Evolutionary conservation across 2,888 invertebrate species (phyloP).

Genomic region (Chymomyza procnemis): DNA sequence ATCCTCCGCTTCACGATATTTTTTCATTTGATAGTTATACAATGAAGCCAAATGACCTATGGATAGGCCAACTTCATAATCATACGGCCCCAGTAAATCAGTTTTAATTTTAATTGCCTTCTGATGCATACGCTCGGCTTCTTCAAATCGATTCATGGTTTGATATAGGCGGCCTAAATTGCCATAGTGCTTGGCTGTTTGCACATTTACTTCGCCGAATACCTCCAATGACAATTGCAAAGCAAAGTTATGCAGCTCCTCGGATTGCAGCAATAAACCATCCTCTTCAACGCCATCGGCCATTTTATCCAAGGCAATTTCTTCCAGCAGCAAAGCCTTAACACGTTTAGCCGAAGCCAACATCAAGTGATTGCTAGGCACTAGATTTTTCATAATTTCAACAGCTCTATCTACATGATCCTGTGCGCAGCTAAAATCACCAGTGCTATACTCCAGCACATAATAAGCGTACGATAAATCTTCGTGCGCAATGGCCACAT

Average conservation of each 20-base stretch:
- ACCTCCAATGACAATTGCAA: constrained; percentile 87
- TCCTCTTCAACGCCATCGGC: constrained; percentile 80
- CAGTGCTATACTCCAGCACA: constrained; percentile 93
- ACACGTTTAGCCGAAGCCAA: constrained; percentile 93
- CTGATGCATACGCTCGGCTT: constrained; percentile 94
- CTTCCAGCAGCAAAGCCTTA: constrained; percentile 94
- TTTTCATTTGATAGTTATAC: constrained; percentile 96
- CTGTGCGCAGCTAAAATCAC: constrained; percentile 89
- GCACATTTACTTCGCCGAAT: constrained; percentile 95
- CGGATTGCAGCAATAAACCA: constrained; percentile 87
- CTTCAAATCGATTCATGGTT: constrained; percentile 92
- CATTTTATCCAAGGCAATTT: constrained; percentile 91
- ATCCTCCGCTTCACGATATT: constrained; percentile 90
- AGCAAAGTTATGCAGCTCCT: constrained; percentile 90
- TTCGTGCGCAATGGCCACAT: constrained; percentile 93
- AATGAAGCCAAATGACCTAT: constrained; percentile 95
- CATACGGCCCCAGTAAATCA: constrained; percentile 88
- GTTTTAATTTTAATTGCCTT: constrained; percentile 96
- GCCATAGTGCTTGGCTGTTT: constrained; percentile 97
- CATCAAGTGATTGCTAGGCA: constrained; percentile 90
- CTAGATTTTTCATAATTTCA: constrained; percentile 87
- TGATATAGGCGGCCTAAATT: constrained; percentile 96
- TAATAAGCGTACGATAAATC: constrained; percentile 96
- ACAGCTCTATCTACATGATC: constrained; percentile 91
- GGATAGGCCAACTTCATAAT: constrained; percentile 94